Evolutionary conservation across 2,113 vertebrate genomes (phyloP).

Genomic region (Myiopsitta monachus): DNA sequence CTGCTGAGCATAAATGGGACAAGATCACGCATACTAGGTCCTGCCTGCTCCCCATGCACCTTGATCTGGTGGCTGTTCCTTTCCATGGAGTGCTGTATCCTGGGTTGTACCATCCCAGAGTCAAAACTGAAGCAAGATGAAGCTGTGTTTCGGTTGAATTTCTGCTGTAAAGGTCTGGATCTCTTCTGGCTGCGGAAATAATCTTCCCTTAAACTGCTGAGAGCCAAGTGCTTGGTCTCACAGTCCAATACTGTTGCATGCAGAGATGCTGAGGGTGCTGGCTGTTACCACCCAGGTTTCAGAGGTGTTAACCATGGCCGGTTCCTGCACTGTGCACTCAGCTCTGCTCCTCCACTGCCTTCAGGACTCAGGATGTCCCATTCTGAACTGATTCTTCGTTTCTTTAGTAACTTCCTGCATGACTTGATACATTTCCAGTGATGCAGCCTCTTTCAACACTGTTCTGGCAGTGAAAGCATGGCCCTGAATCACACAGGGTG

Average conservation of each 20-base stretch:
- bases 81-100: background rate
- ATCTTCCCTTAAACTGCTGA: background rate
- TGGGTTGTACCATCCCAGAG: no score
- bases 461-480: background rate
- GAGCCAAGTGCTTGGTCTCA: background rate
- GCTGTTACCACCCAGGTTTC: background rate
- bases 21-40: background rate
- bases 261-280: background rate
- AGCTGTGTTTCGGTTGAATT: background rate
- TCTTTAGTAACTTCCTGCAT: background rate
- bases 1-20: background rate
- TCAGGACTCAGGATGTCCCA: background rate
- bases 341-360: background rate
- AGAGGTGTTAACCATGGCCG: background rate
- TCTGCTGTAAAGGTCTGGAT: background rate
- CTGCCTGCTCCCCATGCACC: background rate
- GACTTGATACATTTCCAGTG: background rate
- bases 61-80: background rate
- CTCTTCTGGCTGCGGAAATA: background rate
- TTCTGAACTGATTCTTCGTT: background rate
- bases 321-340: fast-evolving
- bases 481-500: background rate
- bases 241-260: fast-evolving
- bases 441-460: background rate
- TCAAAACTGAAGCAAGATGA: background rate